A percentile compares a stretch with the other conserved stretches of the same genome.
Conservation (phyloP, 2,888 invertebrate genomes). For the Hyalella azteca region DNA sequence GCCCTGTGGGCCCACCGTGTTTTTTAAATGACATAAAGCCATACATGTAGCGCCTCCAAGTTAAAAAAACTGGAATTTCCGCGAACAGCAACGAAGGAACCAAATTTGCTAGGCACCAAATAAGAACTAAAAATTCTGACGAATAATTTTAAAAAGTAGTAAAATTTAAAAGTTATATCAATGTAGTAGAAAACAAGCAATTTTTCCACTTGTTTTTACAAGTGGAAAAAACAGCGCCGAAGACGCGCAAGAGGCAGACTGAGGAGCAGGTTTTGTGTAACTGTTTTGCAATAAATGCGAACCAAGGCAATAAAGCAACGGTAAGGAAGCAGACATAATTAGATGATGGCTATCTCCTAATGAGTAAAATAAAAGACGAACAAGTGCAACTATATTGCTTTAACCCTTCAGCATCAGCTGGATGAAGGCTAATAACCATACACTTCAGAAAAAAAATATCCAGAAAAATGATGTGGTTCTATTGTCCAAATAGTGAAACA, state of each 20-base stretch:
- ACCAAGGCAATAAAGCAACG: neutral
- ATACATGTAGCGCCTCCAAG: too few relatives aligned
- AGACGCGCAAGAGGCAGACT: neutral
- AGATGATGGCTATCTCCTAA: slow-evolving; percentile 6
- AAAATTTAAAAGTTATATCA: neutral
- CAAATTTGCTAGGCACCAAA: neutral
- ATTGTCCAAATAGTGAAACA: too few relatives aligned
- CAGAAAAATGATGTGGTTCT: too few relatives aligned
- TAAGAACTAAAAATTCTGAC: neutral
- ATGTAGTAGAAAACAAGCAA: neutral
- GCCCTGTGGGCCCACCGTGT: too few relatives aligned
- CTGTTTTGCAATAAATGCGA: slow-evolving; percentile 6
- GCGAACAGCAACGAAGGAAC: neutral
- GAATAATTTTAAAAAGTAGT: neutral
- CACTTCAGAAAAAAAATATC: too few relatives aligned
- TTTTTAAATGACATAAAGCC: too few relatives aligned
- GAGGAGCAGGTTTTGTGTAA: neutral
- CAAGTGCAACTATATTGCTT: too few relatives aligned
- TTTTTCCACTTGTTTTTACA: neutral
- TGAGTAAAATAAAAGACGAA: neutral
- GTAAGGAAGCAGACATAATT: neutral
- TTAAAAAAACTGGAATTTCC: neutral
- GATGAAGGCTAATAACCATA: too few relatives aligned
- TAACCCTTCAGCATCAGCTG: too few relatives aligned
- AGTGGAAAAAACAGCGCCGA: neutral